Conservation (phyloP, 2,113 vertebrate species). For the Antechinus flavipes region DNA sequence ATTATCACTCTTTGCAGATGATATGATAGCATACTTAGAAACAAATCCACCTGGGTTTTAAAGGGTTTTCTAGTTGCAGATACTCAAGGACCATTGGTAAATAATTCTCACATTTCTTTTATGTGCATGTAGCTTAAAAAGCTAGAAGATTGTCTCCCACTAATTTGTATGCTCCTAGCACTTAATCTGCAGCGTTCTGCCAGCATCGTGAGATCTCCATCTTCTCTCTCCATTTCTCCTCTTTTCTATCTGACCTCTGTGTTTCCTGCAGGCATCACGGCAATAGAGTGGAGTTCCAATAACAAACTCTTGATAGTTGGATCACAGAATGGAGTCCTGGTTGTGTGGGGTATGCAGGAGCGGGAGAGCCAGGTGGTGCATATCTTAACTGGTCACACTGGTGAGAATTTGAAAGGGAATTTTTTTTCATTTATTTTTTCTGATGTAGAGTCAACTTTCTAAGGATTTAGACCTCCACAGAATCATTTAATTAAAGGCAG, state of each 20-base stretch:
- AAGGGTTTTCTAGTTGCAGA: neutral
- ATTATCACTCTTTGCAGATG: no score
- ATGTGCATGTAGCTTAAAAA: neutral
- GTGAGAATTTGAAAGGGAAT: conserved; percentile 64
- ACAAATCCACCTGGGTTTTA: neutral
- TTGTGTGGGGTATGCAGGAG: conserved; percentile 84
- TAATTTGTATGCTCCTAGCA: neutral
- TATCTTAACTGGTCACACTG: conserved; percentile 84
- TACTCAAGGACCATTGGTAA: neutral
- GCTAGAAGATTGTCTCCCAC: neutral
- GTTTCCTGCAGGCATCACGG: conserved; percentile 79
- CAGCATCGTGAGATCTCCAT: neutral
- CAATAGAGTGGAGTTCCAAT: conserved; percentile 81
- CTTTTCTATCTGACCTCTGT: neutral
- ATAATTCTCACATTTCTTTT: neutral
- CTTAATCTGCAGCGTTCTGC: neutral
- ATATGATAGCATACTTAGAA: no score
- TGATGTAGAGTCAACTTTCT: neutral
- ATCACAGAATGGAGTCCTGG: conserved; percentile 82
- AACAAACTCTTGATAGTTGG: conserved; percentile 84
- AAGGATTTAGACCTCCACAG: neutral
- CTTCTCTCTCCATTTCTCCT: neutral
- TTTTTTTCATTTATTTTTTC: neutral
- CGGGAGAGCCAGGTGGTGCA: conserved; percentile 80
- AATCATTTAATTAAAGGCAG: neutral